Evolutionary conservation across 2,888 invertebrate species (phyloP), one percentile per base, ranked within the genome.

Genomic region (Tyria jacobaeae): DNA sequence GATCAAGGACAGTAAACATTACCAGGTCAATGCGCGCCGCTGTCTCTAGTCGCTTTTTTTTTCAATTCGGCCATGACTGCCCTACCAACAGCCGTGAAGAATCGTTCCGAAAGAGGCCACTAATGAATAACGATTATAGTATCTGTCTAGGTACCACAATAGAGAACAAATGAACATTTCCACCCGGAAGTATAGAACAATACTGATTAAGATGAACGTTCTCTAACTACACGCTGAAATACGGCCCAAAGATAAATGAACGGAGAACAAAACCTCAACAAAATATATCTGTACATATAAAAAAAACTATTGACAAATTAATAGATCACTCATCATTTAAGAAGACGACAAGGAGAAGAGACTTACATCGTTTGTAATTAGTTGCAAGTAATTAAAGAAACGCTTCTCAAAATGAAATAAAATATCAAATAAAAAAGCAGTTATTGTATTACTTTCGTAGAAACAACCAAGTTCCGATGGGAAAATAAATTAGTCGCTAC

Each of bases 1-100:
- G 83, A 80, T 84, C 93, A 93, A 93, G 92, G 93, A 92, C 92
- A 89, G 90, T 91, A 92, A 92, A 92, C 92, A 93, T 90, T 89
- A 87, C 84, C 90, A 89, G 93, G 92, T 94, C 93, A 92, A 91
- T 82, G 92, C 82, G 82, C 93, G 90, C 84, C 65, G 84, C 82
- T 87, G 89, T 89, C 89, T 89, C 89, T 89, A 89, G 82, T 84
- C 83, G 81, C 78, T 85, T 80, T 88, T 85, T 88, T 80, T 81
- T 82, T 78, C 76, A 82, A 82, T 83, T 84, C 81, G 86, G 83
- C 88, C 87, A 85, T 86, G 86, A 85, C 83, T 83, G 84, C 84
- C 84, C 88, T 88, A 85, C 83, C 82, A 80, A 83, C 81, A 80
- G 79, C 82, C 80, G 78, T 80, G 80, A 81, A 80, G 73, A 78